phyloP scores from a whole-genome alignment of 2,888 invertebrate species.

The Melieria picta region DNA sequence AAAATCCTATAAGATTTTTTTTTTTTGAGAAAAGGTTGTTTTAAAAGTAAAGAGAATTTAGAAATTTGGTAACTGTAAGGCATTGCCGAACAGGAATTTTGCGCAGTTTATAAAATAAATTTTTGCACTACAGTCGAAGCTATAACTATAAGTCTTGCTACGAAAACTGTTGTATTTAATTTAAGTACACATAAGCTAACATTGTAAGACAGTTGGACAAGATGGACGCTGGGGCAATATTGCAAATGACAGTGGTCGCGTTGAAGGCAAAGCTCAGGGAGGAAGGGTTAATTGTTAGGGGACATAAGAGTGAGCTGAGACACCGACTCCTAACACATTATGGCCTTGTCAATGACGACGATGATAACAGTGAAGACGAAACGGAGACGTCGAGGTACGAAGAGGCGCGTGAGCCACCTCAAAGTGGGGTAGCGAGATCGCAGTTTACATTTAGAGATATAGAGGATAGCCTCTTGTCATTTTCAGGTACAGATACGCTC shows the following conservation, averaged over 20 bases:
- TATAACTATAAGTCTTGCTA: no score
- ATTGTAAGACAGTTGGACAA: no score
- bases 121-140: no score
- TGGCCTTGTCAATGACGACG: not conserved
- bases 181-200: no score
- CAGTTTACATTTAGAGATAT: slow-evolving; percentile 13
- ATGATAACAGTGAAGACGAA: slow-evolving; percentile 3
- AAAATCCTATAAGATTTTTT: no score
- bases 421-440: not conserved
- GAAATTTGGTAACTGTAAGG: no score
- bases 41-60: no score
- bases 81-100: no score
- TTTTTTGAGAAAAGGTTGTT: no score
- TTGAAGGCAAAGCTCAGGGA: slow-evolving; percentile 23
- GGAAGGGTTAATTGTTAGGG: slow-evolving; percentile 4
- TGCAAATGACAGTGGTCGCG: slow-evolving; percentile 5
- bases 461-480: slow-evolving; percentile 2
- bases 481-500: slow-evolving; percentile 1
- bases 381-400: slow-evolving; percentile 6
- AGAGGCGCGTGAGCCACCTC: not conserved
- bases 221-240: not conserved
- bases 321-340: slow-evolving; percentile 19
- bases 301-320: slow-evolving; percentile 13
- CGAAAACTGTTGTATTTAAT: no score
- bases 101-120: no score